Percentiles rank a stretch among this genome's conserved stretches.
Conservation (phyloP, 2,113 vertebrate species). For the Stegostoma tigrinum region DNA sequence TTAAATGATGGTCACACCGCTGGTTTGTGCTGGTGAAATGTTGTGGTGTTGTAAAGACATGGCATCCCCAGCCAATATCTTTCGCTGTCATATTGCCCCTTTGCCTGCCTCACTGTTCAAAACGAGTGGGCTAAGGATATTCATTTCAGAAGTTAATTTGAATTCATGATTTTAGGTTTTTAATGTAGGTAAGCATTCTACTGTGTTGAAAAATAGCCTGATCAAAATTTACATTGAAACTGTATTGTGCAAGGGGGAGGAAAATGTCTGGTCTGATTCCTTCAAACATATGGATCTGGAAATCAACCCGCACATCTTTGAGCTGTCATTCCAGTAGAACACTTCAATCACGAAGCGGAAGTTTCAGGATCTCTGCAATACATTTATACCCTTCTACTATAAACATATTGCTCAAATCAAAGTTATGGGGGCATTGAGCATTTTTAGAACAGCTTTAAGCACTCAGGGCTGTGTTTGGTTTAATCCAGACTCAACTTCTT, state of each 20-base stretch:
- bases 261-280: neutral
- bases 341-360: constrained; percentile 21
- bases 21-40: neutral
- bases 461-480: constrained; percentile 15
- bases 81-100: neutral
- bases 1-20: neutral
- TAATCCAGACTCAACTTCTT: constrained; percentile 25
- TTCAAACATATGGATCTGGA: neutral
- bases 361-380: neutral
- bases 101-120: neutral
- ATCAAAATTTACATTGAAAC: neutral
- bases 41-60: neutral
- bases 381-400: constrained; percentile 10
- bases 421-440: neutral
- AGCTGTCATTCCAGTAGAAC: neutral
- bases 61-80: neutral
- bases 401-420: constrained; percentile 13
- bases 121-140: neutral
- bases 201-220: neutral
- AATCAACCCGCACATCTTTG: neutral
- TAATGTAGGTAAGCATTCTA: neutral
- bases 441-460: constrained; percentile 23
- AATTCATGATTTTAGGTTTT: neutral
- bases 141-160: neutral
- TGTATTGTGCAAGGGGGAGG: neutral